Evolutionary conservation across 2,113 vertebrate genomes (phyloP).

Genomic region (Silurus meridionalis): DNA sequence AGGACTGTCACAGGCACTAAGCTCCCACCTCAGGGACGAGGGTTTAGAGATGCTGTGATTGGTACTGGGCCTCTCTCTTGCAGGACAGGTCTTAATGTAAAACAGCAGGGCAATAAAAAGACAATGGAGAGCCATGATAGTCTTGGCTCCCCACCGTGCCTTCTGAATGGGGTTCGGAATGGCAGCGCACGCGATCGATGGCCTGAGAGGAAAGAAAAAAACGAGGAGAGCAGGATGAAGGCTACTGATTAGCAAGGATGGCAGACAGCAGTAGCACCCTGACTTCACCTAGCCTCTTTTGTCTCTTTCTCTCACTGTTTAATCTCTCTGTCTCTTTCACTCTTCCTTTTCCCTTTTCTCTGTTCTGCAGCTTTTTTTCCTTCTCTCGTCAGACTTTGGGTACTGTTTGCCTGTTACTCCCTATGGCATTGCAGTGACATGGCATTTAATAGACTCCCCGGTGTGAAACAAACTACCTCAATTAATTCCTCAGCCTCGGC

Average conservation of each 20-base stretch:
- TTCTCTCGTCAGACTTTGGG: slow-evolving; percentile 52
- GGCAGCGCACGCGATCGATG: slow-evolving; percentile 46
- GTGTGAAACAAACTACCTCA: slow-evolving; percentile 79
- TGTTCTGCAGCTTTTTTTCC: slow-evolving; percentile 37
- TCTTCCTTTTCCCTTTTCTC: slow-evolving; percentile 27
- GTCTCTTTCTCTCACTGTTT: slow-evolving; percentile 10
- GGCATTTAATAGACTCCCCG: slow-evolving; percentile 77
- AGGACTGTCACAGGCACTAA: slow-evolving; percentile 51
- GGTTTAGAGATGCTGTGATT: slow-evolving; percentile 49
- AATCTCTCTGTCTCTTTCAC: slow-evolving; percentile 24
- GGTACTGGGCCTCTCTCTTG: slow-evolving; percentile 45
- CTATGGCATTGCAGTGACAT: slow-evolving; percentile 73
- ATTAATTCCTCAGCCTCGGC: slow-evolving; percentile 73
- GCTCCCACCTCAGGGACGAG: slow-evolving; percentile 40
- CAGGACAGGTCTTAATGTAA: slow-evolving; percentile 60
- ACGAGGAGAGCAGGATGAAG: slow-evolving; percentile 45
- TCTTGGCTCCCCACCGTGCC: slow-evolving; percentile 42
- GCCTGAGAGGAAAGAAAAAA: slow-evolving; percentile 29
- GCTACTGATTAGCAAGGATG: slow-evolving; percentile 50
- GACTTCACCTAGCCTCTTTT: slow-evolving; percentile 41
- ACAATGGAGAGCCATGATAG: slow-evolving; percentile 60
- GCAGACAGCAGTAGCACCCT: slow-evolving; percentile 44
- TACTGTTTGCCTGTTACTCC: slow-evolving; percentile 68
- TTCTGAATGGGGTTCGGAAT: slow-evolving; percentile 46
- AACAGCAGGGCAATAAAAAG: slow-evolving; percentile 62